A percentile compares a stretch with the other conserved stretches of the same genome.
Conservation (phyloP, 2,888 invertebrate genomes). For the Scrobipalpa costella region DNA sequence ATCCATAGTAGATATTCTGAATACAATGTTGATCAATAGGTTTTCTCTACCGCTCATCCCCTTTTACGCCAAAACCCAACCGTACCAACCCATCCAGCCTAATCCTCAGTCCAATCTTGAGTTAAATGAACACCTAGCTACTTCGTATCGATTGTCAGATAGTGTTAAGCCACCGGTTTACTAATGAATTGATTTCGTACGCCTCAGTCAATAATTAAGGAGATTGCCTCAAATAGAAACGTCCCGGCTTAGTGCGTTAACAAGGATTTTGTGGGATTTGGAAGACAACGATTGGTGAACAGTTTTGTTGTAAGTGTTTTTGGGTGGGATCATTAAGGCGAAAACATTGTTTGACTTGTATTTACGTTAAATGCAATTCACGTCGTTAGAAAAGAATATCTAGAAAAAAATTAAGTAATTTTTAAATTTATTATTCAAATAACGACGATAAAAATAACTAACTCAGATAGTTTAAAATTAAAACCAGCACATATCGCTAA, state of each 20-base stretch:
- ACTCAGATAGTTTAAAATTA: too few relatives aligned
- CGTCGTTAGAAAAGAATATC: neutral
- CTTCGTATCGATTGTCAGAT: constrained; percentile 66
- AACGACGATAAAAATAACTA: too few relatives aligned
- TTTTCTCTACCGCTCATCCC: neutral
- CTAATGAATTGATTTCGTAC: constrained; percentile 74
- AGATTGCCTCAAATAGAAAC: constrained; percentile 34
- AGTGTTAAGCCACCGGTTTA: constrained; percentile 65
- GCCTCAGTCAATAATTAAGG: constrained; percentile 58
- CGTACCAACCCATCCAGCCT: constrained; percentile 63
- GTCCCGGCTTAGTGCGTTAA: constrained; percentile 13
- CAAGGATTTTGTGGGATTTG: constrained; percentile 18
- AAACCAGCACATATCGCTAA: too few relatives aligned
- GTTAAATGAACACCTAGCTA: constrained; percentile 75
- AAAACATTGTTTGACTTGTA: neutral
- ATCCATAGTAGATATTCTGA: too few relatives aligned
- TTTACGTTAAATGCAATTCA: constrained; percentile 3
- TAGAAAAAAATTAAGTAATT: too few relatives aligned
- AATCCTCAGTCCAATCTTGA: constrained; percentile 75
- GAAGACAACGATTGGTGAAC: constrained; percentile 14
- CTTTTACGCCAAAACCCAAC: constrained; percentile 39
- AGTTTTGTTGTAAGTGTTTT: constrained; percentile 12
- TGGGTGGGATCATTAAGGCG: neutral
- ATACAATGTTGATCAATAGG: neutral
- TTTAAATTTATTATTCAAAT: too few relatives aligned